Evolutionary conservation across 2,888 invertebrate species (phyloP).

Genomic region (Calephelis perditalis): DNA sequence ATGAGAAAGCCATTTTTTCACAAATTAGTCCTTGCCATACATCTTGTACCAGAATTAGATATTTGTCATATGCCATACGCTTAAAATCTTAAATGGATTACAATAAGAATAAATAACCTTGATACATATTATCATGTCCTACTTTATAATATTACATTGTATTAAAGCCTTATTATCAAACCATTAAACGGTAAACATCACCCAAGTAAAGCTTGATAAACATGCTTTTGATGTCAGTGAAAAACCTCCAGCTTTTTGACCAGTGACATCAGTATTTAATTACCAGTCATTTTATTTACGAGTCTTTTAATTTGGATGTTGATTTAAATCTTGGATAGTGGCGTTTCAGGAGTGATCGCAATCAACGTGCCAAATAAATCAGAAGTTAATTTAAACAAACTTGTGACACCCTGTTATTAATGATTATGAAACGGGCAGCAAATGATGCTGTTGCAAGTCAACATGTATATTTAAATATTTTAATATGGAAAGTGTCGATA

Average conservation of each 20-base stretch:
- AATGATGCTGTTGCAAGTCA: constrained; percentile 18
- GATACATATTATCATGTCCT: no score
- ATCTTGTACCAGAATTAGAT: no score
- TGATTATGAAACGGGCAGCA: background rate
- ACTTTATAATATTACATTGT: no score
- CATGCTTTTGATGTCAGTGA: constrained; percentile 33
- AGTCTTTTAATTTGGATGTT: constrained; percentile 58
- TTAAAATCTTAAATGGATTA: no score
- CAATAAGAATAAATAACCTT: no score
- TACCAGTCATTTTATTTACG: constrained; percentile 60
- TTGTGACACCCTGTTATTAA: constrained; percentile 11
- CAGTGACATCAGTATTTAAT: constrained; percentile 50
- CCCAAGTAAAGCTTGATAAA: constrained; percentile 11
- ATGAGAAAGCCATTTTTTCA: no score
- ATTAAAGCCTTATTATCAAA: no score
- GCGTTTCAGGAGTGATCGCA: constrained; percentile 23
- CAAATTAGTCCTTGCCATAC: no score
- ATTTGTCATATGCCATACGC: no score
- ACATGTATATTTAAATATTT: constrained; percentile 27
- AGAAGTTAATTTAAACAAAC: constrained; percentile 28
- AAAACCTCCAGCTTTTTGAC: constrained; percentile 31
- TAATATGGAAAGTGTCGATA: no score
- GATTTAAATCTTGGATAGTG: constrained; percentile 47
- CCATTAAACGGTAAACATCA: no score
- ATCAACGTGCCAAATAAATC: constrained; percentile 28